phyloP scores from a whole-genome alignment of 2,888 invertebrate genomes.

The Nezara viridula region DNA sequence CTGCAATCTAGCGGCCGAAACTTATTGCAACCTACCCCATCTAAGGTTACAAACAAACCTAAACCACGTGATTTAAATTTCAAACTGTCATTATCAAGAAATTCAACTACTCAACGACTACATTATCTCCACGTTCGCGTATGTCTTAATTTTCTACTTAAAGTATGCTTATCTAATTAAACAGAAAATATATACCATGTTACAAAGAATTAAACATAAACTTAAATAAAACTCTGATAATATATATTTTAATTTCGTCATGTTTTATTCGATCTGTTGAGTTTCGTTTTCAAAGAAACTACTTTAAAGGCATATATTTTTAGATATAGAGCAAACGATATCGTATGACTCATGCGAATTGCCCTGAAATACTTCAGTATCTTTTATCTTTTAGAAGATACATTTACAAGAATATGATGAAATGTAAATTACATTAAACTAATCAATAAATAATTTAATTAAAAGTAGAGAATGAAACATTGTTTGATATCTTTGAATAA shows the following conservation, averaged over 20 bases:
- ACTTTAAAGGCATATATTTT: neutral
- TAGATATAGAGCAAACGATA: neutral
- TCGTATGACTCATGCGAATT: neutral
- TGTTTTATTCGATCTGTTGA: neutral
- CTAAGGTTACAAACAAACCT: neutral
- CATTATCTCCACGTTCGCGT: neutral
- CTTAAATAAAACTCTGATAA: neutral
- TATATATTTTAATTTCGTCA: neutral
- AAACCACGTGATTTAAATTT: neutral
- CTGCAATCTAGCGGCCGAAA: neutral
- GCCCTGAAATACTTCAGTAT: neutral
- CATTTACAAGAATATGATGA: no score
- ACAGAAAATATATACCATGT: neutral
- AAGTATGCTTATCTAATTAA: neutral
- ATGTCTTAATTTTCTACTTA: neutral
- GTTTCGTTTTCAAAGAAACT: neutral
- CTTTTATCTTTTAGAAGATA: neutral
- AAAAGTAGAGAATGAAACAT: no score
- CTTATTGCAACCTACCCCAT: slow-evolving; percentile 25
- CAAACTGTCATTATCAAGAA: neutral
- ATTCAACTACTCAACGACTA: neutral
- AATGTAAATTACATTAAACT: no score
- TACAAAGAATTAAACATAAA: neutral
- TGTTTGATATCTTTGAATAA: no score
- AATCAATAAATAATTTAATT: no score